phyloP scores from a whole-genome alignment of 92 coral and sea anemone species.

The Ricordea florida region DNA sequence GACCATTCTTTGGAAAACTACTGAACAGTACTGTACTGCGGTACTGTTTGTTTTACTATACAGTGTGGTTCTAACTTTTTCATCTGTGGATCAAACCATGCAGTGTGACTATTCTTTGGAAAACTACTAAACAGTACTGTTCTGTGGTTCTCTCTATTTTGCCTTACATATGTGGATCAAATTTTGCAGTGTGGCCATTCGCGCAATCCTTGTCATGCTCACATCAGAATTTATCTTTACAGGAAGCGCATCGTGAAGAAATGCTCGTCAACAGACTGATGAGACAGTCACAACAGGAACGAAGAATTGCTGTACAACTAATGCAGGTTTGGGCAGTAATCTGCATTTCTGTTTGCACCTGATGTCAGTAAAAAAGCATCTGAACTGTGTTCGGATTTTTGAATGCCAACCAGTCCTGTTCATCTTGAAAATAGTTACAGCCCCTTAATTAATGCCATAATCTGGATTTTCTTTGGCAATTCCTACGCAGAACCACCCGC shows the following conservation, averaged over 20 bases:
- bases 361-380: background rate
- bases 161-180: background rate
- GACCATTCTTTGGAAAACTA: too few relatives aligned
- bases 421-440: background rate
- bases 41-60: too few relatives aligned
- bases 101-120: too few relatives aligned
- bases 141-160: background rate
- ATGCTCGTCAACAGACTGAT: slow-evolving; percentile 94
- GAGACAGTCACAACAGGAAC: slow-evolving; percentile 97
- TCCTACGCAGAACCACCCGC: too few relatives aligned
- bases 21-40: too few relatives aligned
- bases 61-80: too few relatives aligned
- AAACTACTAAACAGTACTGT: background rate
- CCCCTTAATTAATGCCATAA: too few relatives aligned
- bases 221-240: background rate
- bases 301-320: slow-evolving; percentile 96
- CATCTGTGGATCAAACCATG: too few relatives aligned
- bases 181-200: too few relatives aligned
- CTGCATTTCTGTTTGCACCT: background rate
- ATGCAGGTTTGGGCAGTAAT: slow-evolving; percentile 76
- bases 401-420: background rate
- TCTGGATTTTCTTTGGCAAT: too few relatives aligned
- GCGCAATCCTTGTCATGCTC: too few relatives aligned
- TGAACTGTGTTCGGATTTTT: background rate
- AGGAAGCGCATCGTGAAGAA: slow-evolving; percentile 99